phyloP scores from a whole-genome alignment of 2,888 invertebrate genomes.

The Gibbula magus region DNA sequence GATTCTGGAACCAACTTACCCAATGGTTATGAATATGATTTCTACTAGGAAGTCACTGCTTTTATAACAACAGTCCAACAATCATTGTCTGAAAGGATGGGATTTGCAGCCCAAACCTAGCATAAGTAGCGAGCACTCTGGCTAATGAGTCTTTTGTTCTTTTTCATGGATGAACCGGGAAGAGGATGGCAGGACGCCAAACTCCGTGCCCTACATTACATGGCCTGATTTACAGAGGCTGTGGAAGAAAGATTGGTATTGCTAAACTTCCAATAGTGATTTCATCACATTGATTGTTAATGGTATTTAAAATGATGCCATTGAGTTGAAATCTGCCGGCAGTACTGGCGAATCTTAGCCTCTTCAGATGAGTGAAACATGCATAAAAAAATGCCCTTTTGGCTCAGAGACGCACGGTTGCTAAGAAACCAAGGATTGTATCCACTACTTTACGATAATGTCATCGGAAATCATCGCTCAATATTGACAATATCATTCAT shows the following conservation, averaged over 20 bases:
- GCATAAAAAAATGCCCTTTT: not conserved
- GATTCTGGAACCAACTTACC: no score
- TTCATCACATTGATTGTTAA: no score
- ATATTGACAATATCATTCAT: conserved; percentile 4
- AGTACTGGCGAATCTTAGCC: no score
- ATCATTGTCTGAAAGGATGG: not conserved
- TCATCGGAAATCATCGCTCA: not conserved
- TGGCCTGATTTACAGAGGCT: not conserved
- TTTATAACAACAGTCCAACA: not conserved
- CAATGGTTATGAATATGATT: no score
- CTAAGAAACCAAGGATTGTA: not conserved
- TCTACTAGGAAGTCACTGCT: no score
- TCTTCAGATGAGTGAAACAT: no score
- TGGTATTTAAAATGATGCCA: no score
- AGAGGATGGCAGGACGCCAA: not conserved
- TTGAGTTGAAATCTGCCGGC: no score
- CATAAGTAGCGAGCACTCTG: not conserved
- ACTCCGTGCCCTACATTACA: not conserved
- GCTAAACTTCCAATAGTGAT: no score
- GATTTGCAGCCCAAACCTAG: not conserved
- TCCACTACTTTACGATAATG: not conserved
- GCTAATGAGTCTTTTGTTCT: conserved; percentile 11
- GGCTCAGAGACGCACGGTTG: not conserved
- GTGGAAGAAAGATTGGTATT: no score
- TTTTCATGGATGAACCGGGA: not conserved